Evolutionary conservation across 92 coral and sea anemone genomes (phyloP).

Genomic region (Phenganax marumi): DNA sequence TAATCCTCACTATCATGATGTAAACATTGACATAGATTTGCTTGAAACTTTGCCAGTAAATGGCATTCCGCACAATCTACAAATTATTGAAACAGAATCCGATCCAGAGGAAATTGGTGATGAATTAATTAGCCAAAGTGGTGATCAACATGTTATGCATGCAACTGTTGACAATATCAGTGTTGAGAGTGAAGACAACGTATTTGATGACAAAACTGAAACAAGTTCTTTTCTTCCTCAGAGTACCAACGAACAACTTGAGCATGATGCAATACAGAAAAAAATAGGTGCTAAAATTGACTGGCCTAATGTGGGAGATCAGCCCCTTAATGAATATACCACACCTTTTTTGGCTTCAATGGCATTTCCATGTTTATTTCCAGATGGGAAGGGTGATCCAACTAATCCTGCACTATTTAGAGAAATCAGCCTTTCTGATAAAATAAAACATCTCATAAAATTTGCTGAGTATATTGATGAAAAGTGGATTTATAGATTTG

Average conservation of each 20-base stretch:
- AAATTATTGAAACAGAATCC: constrained; percentile 20
- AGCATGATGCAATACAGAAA: constrained; percentile 46
- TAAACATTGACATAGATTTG: constrained; percentile 1
- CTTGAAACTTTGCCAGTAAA: constrained; percentile 40
- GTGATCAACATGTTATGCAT: constrained; percentile 2
- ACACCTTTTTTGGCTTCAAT: constrained; percentile 68
- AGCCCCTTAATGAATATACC: constrained; percentile 54
- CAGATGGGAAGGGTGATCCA: too few relatives aligned
- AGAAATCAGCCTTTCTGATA: constrained; percentile 47
- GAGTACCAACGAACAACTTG: constrained; percentile 28
- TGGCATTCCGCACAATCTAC: constrained; percentile 41
- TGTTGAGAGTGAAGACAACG: too few relatives aligned
- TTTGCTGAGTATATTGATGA: constrained; percentile 47
- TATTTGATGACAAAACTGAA: constrained; percentile 43
- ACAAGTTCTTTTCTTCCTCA: constrained; percentile 56
- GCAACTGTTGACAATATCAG: too few relatives aligned
- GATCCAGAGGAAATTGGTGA: background rate
- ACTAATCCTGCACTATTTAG: constrained; percentile 35
- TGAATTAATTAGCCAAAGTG: background rate
- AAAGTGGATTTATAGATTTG: constrained; percentile 47
- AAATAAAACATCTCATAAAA: constrained; percentile 48
- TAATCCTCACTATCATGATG: constrained; percentile 32
- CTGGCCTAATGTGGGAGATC: constrained; percentile 54
- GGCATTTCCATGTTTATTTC: constrained; percentile 68
- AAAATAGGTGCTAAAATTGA: constrained; percentile 27